Evolutionary conservation across 1,140 invertebrate species (phyloP).

Genomic region (Coenobita brevimanus): DNA sequence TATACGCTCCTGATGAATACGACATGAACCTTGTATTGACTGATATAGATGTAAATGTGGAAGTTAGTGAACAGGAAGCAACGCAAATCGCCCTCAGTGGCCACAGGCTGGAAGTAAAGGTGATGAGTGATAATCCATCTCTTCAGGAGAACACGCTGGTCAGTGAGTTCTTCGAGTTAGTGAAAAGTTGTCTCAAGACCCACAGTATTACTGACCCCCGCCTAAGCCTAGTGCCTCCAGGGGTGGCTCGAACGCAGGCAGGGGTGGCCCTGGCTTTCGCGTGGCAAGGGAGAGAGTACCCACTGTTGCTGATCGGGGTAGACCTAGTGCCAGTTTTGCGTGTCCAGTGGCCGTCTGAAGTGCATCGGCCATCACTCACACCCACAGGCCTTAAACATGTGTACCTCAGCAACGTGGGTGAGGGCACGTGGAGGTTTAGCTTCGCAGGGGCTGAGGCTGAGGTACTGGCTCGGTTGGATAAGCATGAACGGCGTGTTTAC

Average conservation of each 20-base stretch:
- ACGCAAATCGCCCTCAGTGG: slow-evolving; percentile 7
- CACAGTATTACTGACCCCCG: not conserved
- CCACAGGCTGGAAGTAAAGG: not conserved
- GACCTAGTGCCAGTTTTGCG: slow-evolving; percentile 43
- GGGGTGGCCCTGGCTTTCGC: slow-evolving; percentile 14
- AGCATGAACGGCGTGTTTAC: slow-evolving; percentile 24
- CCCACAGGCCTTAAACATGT: not conserved
- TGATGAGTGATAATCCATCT: not conserved
- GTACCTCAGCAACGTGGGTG: slow-evolving; percentile 29
- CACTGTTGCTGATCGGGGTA: slow-evolving; percentile 23
- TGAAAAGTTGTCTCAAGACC: not conserved
- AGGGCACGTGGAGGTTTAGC: slow-evolving; percentile 18
- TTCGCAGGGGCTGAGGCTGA: slow-evolving; percentile 31
- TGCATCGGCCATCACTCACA: slow-evolving; percentile 14
- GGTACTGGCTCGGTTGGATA: not conserved
- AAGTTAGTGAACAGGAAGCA: not conserved
- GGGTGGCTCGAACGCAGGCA: slow-evolving; percentile 30
- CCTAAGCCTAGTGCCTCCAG: slow-evolving; percentile 35
- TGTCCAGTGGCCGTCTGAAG: not conserved
- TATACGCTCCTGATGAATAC: slow-evolving; percentile 42
- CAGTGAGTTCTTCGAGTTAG: slow-evolving; percentile 11
- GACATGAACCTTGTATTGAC: slow-evolving; percentile 30
- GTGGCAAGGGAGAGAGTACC: slow-evolving; percentile 39
- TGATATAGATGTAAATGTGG: not conserved
- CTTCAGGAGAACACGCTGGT: slow-evolving; percentile 12